phyloP scores from a whole-genome alignment of 23 tunicate species.

The Ciona savignyi region DNA sequence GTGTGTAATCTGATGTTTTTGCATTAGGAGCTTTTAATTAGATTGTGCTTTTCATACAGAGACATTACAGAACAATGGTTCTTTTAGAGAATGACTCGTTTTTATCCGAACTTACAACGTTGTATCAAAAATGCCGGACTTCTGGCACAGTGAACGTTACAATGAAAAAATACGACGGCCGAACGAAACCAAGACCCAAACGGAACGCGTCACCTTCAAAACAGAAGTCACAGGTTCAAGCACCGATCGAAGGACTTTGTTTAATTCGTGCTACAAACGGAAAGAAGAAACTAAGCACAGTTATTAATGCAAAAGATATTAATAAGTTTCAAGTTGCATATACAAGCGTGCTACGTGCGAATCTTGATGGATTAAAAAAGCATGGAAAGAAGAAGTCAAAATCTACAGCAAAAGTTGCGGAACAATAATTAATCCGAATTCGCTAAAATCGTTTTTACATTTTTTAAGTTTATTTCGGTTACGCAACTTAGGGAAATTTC shows the following conservation, averaged over 20 bases:
- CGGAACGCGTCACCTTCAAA: constrained; percentile 3
- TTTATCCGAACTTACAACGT: constrained; percentile 58
- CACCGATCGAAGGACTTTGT: constrained; percentile 56
- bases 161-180: constrained; percentile 87
- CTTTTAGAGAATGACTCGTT: constrained; percentile 77
- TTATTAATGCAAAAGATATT: constrained; percentile 65
- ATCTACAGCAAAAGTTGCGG: constrained; percentile 25
- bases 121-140: constrained; percentile 68
- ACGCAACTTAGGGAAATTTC: not conserved
- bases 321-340: constrained; percentile 79
- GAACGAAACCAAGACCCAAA: constrained; percentile 74
- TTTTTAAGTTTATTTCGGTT: not conserved
- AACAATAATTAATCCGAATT: constrained; percentile 14
- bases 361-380: constrained; percentile 84
- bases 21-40: no score
- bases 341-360: constrained; percentile 67
- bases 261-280: constrained; percentile 81
- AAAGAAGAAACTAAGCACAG: constrained; percentile 77
- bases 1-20: no score
- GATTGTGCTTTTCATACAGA: no score
- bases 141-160: constrained; percentile 75
- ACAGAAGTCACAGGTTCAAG: constrained; percentile 20
- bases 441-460: no score
- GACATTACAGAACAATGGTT: constrained; percentile 32
- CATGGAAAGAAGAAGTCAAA: constrained; percentile 68